Evolutionary conservation across 2,888 invertebrate species (phyloP).

Genomic region (Tricholauxania praeusta): DNA sequence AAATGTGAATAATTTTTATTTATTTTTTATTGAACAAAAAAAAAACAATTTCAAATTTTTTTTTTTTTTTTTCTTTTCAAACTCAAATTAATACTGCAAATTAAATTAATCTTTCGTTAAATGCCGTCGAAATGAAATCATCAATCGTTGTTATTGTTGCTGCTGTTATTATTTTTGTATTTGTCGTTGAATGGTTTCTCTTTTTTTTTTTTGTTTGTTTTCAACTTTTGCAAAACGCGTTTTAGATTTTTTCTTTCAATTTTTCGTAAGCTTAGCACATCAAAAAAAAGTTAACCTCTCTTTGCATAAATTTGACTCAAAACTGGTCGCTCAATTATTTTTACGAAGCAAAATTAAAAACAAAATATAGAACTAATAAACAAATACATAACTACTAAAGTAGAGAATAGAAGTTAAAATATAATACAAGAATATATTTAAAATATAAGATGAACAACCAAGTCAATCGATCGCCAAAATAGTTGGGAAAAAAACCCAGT

Average conservation of each 20-base stretch:
- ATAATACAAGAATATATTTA: no score
- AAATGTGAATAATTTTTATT: not conserved
- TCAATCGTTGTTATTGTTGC: conserved; percentile 5
- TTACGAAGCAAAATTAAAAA: conserved; percentile 1
- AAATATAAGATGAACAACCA: no score
- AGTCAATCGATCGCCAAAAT: no score
- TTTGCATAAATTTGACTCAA: conserved; percentile 12
- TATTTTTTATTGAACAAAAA: not conserved
- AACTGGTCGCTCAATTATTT: conserved; percentile 10
- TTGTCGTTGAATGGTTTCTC: conserved; percentile 18
- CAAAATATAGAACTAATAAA: conserved; percentile 1
- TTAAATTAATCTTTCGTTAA: conserved; percentile 17
- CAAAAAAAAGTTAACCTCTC: no score
- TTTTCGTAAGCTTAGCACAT: not conserved
- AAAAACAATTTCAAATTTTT: conserved; percentile 2
- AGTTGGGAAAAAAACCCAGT: no score
- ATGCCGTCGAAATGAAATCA: conserved; percentile 33
- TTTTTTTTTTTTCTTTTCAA: not conserved
- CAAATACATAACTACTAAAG: not conserved
- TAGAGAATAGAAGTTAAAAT: no score
- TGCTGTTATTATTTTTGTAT: conserved; percentile 17
- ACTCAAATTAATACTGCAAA: conserved; percentile 16
- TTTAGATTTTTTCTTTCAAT: not conserved
- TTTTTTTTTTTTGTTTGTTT: not conserved
- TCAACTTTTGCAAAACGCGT: not conserved